A percentile compares a stretch with the other conserved stretches of the same genome.
Evolutionary conservation across 2,113 vertebrate genomes (phyloP).

Genomic region (Phalacrocorax brasilianus): DNA sequence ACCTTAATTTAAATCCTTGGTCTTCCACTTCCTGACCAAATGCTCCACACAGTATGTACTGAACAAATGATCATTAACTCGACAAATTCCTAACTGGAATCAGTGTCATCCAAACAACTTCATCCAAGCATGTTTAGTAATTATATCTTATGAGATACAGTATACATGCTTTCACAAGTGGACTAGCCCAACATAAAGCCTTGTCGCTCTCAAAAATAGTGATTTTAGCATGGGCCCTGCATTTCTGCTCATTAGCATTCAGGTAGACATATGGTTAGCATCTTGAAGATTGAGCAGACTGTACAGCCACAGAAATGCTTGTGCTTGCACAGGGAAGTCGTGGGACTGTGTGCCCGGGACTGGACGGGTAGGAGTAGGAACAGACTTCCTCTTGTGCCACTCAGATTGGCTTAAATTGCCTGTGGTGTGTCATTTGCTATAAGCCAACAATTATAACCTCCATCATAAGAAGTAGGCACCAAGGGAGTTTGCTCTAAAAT

Average conservation of each 20-base stretch:
- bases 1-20: neutral
- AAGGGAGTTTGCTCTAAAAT: neutral
- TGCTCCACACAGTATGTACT: neutral
- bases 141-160: neutral
- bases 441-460: neutral
- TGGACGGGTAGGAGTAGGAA: neutral
- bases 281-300: neutral
- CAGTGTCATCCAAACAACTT: neutral
- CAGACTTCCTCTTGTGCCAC: neutral
- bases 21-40: slow-evolving; percentile 6
- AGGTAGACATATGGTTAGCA: neutral
- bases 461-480: neutral
- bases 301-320: neutral
- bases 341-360: neutral
- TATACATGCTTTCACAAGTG: neutral
- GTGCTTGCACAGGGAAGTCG: neutral
- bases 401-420: neutral
- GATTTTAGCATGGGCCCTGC: neutral
- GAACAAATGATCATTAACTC: neutral
- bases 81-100: neutral
- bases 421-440: neutral
- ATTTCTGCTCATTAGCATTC: neutral
- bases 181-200: neutral
- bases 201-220: neutral
- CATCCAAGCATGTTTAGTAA: neutral